Percentiles rank a stretch among this genome's conserved stretches.
phyloP scores from a whole-genome alignment of 2,113 vertebrate species.

The Phainopepla nitens region DNA sequence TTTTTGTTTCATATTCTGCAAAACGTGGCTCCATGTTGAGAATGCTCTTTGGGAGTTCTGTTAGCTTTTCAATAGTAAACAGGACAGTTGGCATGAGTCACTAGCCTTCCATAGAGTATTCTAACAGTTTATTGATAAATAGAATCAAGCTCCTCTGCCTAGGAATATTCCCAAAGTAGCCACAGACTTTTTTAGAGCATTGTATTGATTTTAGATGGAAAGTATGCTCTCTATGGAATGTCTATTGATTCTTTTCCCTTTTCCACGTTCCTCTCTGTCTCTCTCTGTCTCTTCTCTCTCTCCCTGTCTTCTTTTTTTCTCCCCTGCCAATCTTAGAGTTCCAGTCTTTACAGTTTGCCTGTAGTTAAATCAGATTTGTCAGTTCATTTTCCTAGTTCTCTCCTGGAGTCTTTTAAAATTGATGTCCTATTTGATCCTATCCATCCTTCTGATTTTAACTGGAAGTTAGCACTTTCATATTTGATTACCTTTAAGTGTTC shows the following conservation, averaged over 20 bases:
- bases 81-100: background rate
- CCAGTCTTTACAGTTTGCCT: background rate
- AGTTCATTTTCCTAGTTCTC: background rate
- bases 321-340: background rate
- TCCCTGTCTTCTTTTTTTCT: background rate
- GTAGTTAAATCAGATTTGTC: constrained; percentile 3
- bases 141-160: background rate
- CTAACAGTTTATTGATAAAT: background rate
- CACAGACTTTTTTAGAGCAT: background rate
- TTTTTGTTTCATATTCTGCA: background rate
- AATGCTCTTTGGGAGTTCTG: background rate
- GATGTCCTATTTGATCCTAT: background rate
- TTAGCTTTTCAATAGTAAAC: background rate
- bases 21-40: background rate
- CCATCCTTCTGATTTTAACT: background rate
- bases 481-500: background rate
- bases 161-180: background rate
- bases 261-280: background rate
- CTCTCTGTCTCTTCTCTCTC: background rate
- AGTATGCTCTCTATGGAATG: background rate
- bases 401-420: background rate
- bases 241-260: background rate
- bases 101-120: background rate
- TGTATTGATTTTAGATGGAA: background rate
- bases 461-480: background rate